phyloP scores from a whole-genome alignment of 2,888 invertebrate genomes.

The Rhagium mordax region DNA sequence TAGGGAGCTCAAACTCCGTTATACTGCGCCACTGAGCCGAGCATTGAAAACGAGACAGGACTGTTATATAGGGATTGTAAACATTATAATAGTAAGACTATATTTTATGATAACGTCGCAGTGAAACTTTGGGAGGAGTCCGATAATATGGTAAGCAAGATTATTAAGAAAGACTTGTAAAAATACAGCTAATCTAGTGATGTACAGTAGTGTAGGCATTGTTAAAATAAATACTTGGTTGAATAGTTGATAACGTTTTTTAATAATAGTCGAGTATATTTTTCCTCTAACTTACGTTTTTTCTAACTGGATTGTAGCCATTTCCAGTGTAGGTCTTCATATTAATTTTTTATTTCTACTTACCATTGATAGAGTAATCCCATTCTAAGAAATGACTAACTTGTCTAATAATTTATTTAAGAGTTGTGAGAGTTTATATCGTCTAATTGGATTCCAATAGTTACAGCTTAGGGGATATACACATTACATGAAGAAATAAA shows the following conservation, averaged over 20 bases:
- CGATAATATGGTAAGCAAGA: slow-evolving; percentile 55
- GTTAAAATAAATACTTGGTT: neutral
- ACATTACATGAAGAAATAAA: too few species aligned
- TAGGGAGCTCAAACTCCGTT: slow-evolving; percentile 87
- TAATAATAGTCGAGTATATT: neutral
- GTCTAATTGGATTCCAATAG: too few species aligned
- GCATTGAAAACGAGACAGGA: slow-evolving; percentile 77
- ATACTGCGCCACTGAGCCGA: slow-evolving; percentile 81
- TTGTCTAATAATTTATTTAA: too few species aligned
- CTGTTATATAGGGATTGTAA: slow-evolving; percentile 83
- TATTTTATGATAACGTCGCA: slow-evolving; percentile 77
- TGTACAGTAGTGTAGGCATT: neutral
- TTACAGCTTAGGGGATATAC: too few species aligned
- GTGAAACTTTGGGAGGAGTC: slow-evolving; percentile 77
- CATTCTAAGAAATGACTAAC: too few species aligned
- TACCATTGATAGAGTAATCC: too few species aligned
- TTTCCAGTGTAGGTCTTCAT: too few species aligned
- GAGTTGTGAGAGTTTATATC: too few species aligned
- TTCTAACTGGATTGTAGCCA: too few species aligned
- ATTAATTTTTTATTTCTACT: too few species aligned
- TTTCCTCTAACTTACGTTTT: too few species aligned
- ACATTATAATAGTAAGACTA: slow-evolving; percentile 75
- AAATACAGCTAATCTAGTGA: slow-evolving; percentile 13
- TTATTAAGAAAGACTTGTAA: slow-evolving; percentile 23
- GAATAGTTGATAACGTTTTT: neutral